Conservation (phyloP, 2,113 vertebrate species). For the Menura novaehollandiae region DNA sequence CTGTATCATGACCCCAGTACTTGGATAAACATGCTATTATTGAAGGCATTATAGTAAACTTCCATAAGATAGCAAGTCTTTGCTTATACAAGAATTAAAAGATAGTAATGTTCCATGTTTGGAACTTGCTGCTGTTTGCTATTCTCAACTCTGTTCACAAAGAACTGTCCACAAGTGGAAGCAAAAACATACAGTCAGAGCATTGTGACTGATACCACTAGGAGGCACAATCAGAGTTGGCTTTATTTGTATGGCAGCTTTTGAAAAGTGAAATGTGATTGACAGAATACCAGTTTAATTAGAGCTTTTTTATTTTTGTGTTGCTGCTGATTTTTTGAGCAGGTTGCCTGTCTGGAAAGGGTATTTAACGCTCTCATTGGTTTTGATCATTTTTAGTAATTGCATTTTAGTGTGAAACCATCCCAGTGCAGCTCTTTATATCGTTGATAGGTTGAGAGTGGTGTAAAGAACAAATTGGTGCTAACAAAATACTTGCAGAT, state of each 20-base stretch:
- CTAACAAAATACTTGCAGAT: not conserved
- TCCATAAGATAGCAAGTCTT: not conserved
- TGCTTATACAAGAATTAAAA: not conserved
- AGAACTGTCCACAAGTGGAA: not conserved
- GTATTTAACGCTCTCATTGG: not conserved
- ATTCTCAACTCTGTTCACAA: not conserved
- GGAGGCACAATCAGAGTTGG: not conserved
- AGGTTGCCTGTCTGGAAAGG: not conserved
- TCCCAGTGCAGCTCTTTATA: not conserved
- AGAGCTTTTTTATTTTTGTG: not conserved
- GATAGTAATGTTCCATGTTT: not conserved
- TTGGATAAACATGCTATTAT: not conserved
- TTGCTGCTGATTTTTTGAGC: not conserved
- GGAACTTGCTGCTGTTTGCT: not conserved
- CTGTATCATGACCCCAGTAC: not conserved
- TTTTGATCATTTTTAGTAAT: not conserved
- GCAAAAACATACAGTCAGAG: not conserved
- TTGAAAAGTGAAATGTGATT: not conserved
- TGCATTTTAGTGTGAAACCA: not conserved
- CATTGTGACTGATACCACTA: not conserved
- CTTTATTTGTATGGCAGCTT: not conserved
- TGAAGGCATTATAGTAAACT: not conserved
- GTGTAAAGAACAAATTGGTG: not conserved
- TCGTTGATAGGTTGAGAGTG: not conserved
- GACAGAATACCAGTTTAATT: not conserved